Conservation (phyloP, 2,113 vertebrate genomes). For the Pluvialis apricaria region DNA sequence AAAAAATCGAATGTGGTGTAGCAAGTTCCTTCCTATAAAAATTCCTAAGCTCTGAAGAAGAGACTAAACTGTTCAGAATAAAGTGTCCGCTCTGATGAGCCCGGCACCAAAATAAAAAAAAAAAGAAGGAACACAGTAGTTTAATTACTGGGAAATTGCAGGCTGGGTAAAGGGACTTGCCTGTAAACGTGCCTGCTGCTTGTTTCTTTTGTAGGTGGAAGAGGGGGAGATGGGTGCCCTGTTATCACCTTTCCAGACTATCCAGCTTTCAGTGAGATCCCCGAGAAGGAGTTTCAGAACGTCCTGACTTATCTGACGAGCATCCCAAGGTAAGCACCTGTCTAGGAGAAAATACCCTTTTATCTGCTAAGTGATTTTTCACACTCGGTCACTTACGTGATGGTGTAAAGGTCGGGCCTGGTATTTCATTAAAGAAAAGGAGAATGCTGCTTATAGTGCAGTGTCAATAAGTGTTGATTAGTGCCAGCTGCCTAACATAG, state of each 20-base stretch:
- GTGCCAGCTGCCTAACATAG: background rate
- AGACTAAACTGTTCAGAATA: background rate
- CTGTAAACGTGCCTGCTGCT: background rate
- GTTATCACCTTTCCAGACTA: conserved; percentile 97
- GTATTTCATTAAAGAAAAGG: background rate
- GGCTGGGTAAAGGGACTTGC: background rate
- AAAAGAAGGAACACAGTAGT: background rate
- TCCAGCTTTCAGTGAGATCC: conserved; percentile 89
- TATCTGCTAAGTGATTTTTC: background rate
- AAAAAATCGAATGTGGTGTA: background rate
- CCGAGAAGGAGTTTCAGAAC: conserved; percentile 91
- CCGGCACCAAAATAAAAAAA: background rate
- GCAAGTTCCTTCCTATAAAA: background rate
- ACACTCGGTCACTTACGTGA: background rate
- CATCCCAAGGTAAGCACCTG: conserved; percentile 83
- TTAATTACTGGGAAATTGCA: background rate
- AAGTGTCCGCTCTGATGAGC: background rate
- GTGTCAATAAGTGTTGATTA: background rate
- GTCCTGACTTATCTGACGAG: conserved; percentile 95
- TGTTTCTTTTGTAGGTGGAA: conserved; percentile 79
- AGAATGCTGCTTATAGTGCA: background rate
- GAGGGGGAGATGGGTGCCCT: conserved; percentile 90
- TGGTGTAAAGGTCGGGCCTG: background rate
- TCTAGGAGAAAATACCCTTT: background rate
- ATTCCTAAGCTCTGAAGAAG: background rate